phyloP scores from a whole-genome alignment of 2,888 invertebrate species.

The Spatulosminthurus flaviceps region DNA sequence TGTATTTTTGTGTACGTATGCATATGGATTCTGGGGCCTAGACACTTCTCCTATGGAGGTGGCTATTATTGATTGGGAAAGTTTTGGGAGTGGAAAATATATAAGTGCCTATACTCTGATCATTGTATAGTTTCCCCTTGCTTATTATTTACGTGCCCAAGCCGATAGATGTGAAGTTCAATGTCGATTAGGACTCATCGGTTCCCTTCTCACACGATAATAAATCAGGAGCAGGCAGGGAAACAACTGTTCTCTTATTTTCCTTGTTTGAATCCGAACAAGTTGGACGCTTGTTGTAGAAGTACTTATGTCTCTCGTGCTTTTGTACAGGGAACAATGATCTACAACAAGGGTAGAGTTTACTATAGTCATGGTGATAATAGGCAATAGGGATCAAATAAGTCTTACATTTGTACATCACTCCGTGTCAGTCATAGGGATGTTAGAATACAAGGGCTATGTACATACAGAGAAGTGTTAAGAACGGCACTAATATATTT shows the following conservation, averaged over 20 bases:
- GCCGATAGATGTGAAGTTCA: slow-evolving; percentile 24
- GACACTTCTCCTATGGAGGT: not conserved
- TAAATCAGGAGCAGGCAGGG: slow-evolving; percentile 37
- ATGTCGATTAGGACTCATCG: slow-evolving; percentile 37
- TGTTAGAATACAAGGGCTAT: not conserved
- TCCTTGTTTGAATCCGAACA: slow-evolving; percentile 18
- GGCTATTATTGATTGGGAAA: not conserved
- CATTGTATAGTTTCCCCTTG: too few species aligned
- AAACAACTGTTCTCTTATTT: slow-evolving; percentile 39
- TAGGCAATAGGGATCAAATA: slow-evolving; percentile 9
- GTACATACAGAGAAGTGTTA: too few species aligned
- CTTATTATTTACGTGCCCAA: slow-evolving; percentile 20
- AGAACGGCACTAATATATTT: too few species aligned
- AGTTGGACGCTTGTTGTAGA: too few species aligned
- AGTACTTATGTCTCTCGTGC: slow-evolving; percentile 6
- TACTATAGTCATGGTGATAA: not conserved
- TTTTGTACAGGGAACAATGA: not conserved
- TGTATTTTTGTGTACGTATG: too few species aligned
- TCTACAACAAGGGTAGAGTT: not conserved
- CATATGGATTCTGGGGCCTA: too few species aligned
- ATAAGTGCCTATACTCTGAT: too few species aligned
- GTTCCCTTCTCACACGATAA: slow-evolving; percentile 44
- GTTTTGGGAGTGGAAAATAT: slow-evolving; percentile 1
- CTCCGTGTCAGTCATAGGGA: not conserved
- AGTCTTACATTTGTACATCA: slow-evolving; percentile 3